Percentiles rank a stretch among this genome's conserved stretches.
phyloP scores from a whole-genome alignment of 2,113 vertebrate species.

The Xiphias gladius region DNA sequence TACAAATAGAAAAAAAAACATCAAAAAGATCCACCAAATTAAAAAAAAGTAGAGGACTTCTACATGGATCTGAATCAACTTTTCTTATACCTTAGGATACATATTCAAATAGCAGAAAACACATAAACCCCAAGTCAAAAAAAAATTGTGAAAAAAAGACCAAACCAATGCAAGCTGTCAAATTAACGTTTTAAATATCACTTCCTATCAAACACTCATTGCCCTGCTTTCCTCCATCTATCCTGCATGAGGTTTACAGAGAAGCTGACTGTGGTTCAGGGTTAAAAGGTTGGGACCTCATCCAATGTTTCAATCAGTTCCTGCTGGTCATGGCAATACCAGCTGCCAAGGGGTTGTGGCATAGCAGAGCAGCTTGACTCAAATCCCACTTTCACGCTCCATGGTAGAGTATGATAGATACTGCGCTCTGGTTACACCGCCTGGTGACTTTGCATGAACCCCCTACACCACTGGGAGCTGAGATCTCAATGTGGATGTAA shows the following conservation, averaged over 20 bases:
- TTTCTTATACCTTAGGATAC: too few species aligned
- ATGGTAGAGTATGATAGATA: slow-evolving; percentile 18
- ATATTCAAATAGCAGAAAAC: not conserved
- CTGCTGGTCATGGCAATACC: slow-evolving; percentile 11
- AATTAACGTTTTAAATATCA: not conserved
- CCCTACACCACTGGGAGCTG: not conserved
- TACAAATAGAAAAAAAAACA: not conserved
- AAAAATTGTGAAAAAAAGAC: not conserved
- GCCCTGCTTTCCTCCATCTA: not conserved
- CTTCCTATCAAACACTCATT: not conserved
- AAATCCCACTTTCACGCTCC: slow-evolving; percentile 36
- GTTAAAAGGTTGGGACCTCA: not conserved
- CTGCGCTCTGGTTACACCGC: slow-evolving; percentile 37
- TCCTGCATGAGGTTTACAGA: not conserved
- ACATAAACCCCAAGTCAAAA: too few species aligned
- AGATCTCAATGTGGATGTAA: not conserved
- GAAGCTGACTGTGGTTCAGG: not conserved
- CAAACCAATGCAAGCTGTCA: not conserved
- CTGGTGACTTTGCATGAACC: slow-evolving; percentile 30
- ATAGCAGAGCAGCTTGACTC: slow-evolving; percentile 52
- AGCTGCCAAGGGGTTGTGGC: slow-evolving; percentile 47
- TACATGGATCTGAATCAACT: not conserved
- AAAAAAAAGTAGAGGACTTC: not conserved
- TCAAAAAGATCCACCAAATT: too few species aligned
- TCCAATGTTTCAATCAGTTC: slow-evolving; percentile 19